Conservation (phyloP, 2,797 vertebrate species). For the Luscinia megarhynchos region DNA sequence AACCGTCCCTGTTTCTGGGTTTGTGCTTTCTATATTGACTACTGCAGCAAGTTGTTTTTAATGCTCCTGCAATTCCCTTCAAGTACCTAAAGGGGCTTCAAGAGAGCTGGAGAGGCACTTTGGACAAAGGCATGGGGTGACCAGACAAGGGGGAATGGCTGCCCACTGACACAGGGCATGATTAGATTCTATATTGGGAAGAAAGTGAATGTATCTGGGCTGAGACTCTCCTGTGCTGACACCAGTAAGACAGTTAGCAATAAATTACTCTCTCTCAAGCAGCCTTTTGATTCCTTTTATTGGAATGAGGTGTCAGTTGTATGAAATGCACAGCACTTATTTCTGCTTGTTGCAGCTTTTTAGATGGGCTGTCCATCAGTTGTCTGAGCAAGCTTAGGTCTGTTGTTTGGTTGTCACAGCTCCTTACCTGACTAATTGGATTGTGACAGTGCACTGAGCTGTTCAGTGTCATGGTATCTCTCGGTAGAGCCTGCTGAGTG, state of each 20-base stretch:
- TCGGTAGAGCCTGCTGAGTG: rapidly evolving
- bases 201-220: background rate
- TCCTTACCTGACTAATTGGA: background rate
- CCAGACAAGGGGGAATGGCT: background rate
- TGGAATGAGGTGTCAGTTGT: background rate
- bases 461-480: rapidly evolving
- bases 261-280: background rate
- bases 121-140: background rate
- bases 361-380: background rate
- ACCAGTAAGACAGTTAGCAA: background rate
- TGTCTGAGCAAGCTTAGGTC: background rate
- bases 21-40: background rate
- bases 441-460: background rate
- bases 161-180: no score
- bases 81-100: background rate
- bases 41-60: background rate
- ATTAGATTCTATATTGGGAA: background rate
- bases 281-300: background rate
- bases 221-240: background rate
- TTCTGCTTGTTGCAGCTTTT: background rate
- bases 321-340: background rate
- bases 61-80: background rate
- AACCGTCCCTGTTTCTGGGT: background rate
- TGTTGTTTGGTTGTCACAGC: background rate
- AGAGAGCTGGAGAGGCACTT: background rate